Percentiles rank a stretch among this genome's conserved stretches.
These are phyloP conservation scores for Lagocephalus sceleratus DNA, from an alignment of 2,797 vertebrate genomes.

Conservation along the genomic window DNA sequence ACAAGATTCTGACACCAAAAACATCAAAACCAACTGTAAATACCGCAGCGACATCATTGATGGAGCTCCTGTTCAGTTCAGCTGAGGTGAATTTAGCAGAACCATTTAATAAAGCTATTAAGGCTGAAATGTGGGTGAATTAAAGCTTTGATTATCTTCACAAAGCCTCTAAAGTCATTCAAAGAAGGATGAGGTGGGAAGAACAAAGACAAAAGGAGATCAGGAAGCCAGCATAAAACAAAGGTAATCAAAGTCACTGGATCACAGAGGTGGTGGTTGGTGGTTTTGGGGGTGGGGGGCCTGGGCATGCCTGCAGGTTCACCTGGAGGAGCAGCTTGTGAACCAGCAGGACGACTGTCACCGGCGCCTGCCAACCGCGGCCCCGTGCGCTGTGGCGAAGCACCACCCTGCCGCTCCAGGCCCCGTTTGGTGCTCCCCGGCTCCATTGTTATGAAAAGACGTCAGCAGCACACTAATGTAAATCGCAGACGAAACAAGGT, in stretches of 20 bases:
- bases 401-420: conserved; percentile 72
- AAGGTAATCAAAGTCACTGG: no score
- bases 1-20: no score
- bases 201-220: not conserved
- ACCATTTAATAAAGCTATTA: not conserved
- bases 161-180: no score
- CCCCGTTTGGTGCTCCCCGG: conserved; percentile 26
- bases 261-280: no score
- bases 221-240: no score
- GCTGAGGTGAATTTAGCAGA: no score
- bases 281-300: no score
- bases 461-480: not conserved
- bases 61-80: no score
- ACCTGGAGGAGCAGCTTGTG: conserved; percentile 74
- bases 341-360: conserved; percentile 73
- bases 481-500: not conserved
- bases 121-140: not conserved
- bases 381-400: conserved; percentile 48
- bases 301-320: conserved; percentile 26
- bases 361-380: conserved; percentile 66
- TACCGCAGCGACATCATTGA: no score
- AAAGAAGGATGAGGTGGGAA: not conserved
- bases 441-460: conserved; percentile 19
- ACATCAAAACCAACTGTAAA: no score
- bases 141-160: no score